Conservation (phyloP, 2,888 invertebrate genomes). For the Spatulosminthurus flaviceps region DNA sequence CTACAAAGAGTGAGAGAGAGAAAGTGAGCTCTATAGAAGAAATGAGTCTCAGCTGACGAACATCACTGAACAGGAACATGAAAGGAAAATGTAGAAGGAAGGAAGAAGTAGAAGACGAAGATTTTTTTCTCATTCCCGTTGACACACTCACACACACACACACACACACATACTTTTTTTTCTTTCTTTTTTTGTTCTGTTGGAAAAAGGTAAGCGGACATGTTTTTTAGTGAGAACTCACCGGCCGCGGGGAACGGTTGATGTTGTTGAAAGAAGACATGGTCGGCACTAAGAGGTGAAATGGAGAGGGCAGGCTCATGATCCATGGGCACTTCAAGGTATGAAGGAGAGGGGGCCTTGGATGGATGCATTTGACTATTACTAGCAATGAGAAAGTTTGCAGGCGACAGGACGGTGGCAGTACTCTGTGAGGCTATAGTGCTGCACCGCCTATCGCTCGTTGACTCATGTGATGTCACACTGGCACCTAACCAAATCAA, state of each 20-base stretch:
- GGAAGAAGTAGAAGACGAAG: not conserved
- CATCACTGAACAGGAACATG: not conserved
- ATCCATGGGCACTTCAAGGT: slow-evolving; percentile 63
- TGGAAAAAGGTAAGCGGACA: not conserved
- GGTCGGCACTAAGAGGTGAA: slow-evolving; percentile 63
- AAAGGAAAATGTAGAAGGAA: not conserved
- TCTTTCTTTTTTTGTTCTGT: not conserved
- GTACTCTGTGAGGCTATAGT: slow-evolving; percentile 62
- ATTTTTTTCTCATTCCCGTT: not conserved
- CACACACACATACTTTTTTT: too few relatives aligned
- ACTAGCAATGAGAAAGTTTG: slow-evolving; percentile 56
- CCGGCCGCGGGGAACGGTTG: slow-evolving; percentile 57
- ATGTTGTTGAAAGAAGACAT: slow-evolving; percentile 63
- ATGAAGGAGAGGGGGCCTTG: slow-evolving; percentile 57
- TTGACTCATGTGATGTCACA: slow-evolving; percentile 62
- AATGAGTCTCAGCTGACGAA: not conserved
- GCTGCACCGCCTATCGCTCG: slow-evolving; percentile 61
- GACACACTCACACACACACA: too few relatives aligned
- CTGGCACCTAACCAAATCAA: slow-evolving; percentile 63
- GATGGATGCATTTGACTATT: slow-evolving; percentile 60
- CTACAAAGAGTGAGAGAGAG: too few relatives aligned
- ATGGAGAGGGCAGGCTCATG: slow-evolving; percentile 62
- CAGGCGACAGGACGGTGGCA: slow-evolving; percentile 62
- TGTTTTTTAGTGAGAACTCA: slow-evolving; percentile 30
- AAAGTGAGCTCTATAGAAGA: not conserved